phyloP scores from a whole-genome alignment of 1,140 invertebrate species.

The Polyergus mexicanus region DNA sequence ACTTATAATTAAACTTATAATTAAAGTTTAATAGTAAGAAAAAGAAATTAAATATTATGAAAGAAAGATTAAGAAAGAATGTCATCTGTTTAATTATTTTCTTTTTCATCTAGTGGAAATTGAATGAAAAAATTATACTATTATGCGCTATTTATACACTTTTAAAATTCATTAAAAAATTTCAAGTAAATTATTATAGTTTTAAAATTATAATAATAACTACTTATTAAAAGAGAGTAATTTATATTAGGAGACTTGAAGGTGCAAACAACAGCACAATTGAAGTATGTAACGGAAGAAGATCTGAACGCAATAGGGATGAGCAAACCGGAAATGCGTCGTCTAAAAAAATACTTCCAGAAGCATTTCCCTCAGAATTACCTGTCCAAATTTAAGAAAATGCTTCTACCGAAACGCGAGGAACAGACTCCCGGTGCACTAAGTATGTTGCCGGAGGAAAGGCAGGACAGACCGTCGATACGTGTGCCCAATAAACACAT shows the following conservation, averaged over 20 bases:
- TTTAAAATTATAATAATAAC: not conserved
- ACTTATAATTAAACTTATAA: too few species aligned
- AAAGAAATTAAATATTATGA: too few species aligned
- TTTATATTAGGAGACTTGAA: conserved; percentile 90
- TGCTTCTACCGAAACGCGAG: conserved; percentile 89
- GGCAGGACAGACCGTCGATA: conserved; percentile 82
- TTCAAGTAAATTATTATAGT: too few species aligned
- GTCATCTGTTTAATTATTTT: too few species aligned
- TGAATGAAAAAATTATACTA: too few species aligned
- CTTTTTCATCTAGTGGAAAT: too few species aligned
- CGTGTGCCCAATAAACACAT: conserved; percentile 96
- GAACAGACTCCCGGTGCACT: conserved; percentile 83
- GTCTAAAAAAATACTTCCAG: conserved; percentile 96
- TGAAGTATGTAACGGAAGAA: conserved; percentile 98
- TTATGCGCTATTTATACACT: too few species aligned
- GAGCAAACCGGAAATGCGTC: conserved; percentile 97
- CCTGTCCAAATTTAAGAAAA: conserved; percentile 95
- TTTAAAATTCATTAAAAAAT: too few species aligned
- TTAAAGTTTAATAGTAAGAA: too few species aligned
- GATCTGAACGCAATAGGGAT: conserved; percentile 97
- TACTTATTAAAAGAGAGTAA: conserved; percentile 10
- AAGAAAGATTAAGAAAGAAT: too few species aligned
- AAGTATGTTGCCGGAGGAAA: conserved; percentile 84
- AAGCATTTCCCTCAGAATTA: conserved; percentile 98
- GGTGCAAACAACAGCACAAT: conserved; percentile 95